A percentile compares a stretch with the other conserved stretches of the same genome.
Conservation (phyloP, 2,113 vertebrate species). For the Mus musculus region DNA sequence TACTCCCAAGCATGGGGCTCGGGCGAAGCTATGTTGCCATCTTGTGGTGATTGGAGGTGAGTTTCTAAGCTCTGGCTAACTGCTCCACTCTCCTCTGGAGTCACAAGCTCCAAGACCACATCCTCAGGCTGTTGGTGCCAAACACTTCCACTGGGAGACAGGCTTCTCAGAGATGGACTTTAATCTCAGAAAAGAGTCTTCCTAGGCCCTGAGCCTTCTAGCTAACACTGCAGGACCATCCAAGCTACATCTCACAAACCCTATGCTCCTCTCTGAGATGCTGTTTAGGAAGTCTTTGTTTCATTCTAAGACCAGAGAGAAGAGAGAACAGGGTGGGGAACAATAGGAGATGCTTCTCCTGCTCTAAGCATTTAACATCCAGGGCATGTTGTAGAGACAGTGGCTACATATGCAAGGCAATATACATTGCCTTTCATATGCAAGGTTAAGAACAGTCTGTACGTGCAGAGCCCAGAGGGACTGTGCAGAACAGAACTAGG, state of each 20-base stretch:
- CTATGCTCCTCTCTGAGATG: background rate
- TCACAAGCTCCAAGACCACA: background rate
- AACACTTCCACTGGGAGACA: background rate
- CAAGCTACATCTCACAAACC: background rate
- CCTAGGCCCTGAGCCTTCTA: background rate
- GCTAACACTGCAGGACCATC: background rate
- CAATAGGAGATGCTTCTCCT: background rate
- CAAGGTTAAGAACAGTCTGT: background rate
- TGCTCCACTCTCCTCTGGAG: background rate
- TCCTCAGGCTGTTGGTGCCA: background rate
- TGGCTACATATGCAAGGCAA: background rate
- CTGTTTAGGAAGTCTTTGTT: background rate
- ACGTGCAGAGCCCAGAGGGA: rapidly evolving
- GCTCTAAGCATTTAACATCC: background rate
- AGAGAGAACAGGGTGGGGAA: background rate
- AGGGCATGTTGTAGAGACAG: background rate
- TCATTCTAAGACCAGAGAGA: background rate
- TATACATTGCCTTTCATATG: no score
- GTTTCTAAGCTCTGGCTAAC: background rate
- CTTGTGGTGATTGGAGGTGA: slow-evolving; percentile 82
- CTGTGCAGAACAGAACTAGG: background rate
- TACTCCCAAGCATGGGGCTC: background rate
- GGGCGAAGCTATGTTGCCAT: slow-evolving; percentile 84
- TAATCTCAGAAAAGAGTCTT: background rate
- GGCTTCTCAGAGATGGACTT: rapidly evolving